These are phyloP conservation scores for Nemotelus pantherinus DNA, from an alignment of 2,888 invertebrate genomes.

Conservation along the genomic window DNA sequence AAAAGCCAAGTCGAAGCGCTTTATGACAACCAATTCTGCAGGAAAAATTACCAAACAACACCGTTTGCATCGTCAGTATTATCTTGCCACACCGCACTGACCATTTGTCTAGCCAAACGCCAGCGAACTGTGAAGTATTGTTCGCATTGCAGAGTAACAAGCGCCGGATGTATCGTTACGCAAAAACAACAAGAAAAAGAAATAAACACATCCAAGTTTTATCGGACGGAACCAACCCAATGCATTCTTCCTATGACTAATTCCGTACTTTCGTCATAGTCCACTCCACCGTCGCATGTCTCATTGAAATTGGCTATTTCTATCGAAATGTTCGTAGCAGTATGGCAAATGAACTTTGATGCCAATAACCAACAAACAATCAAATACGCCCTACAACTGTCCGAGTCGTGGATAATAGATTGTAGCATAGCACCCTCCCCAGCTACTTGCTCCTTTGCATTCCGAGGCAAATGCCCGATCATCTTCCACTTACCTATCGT, in stretches of 20 bases:
- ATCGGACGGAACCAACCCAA: constrained; percentile 14
- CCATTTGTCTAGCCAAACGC: not conserved
- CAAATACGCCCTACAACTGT: not conserved
- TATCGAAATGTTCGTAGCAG: not conserved
- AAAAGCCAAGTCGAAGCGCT: no score
- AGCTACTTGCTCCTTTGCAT: not conserved
- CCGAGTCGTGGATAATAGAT: not conserved
- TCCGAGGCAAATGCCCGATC: not conserved
- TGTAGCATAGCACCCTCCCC: not conserved
- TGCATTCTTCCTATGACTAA: constrained; percentile 16
- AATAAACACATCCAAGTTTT: not conserved
- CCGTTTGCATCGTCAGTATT: no score
- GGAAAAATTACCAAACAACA: no score
- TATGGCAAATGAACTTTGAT: not conserved
- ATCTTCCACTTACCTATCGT: constrained; percentile 80
- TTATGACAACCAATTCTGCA: no score
- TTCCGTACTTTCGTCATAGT: not conserved
- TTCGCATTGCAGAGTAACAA: not conserved
- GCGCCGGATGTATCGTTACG: not conserved
- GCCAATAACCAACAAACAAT: not conserved
- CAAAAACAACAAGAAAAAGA: not conserved
- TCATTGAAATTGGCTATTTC: no score
- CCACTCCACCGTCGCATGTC: no score
- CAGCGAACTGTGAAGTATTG: constrained; percentile 8
- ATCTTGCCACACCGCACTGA: no score